Evolutionary conservation across 1,140 invertebrate species (phyloP).

Genomic region (Pseudomyrmex sp.): DNA sequence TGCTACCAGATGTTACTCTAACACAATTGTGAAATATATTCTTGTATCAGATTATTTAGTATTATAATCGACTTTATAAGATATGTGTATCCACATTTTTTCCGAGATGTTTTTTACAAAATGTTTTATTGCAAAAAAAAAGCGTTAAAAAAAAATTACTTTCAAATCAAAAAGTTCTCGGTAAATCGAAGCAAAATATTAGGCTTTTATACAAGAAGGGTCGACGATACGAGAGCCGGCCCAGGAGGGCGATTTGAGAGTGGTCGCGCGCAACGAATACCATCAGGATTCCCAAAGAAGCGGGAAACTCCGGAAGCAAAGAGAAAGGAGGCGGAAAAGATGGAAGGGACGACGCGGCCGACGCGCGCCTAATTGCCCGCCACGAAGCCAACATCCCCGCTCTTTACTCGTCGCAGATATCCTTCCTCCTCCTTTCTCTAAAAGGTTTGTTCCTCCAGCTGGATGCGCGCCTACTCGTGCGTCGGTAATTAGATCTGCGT

Average conservation of each 20-base stretch:
- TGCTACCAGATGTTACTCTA: neutral
- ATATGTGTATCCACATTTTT: neutral
- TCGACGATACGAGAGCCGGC: neutral
- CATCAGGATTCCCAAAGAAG: constrained; percentile 10
- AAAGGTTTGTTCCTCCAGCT: constrained; percentile 69
- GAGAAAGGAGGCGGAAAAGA: constrained; percentile 44
- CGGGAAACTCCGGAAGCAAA: constrained; percentile 26
- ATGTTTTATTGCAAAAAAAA: neutral
- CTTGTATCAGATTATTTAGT: neutral
- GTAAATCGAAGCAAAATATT: neutral
- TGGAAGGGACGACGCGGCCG: constrained; percentile 69
- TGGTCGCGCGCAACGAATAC: constrained; percentile 25
- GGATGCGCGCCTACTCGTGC: constrained; percentile 77
- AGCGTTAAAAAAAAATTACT: too few species aligned
- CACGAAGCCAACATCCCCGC: constrained; percentile 70
- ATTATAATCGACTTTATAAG: too few species aligned
- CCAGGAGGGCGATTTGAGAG: neutral
- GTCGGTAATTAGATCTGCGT: constrained; percentile 81
- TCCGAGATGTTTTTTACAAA: neutral
- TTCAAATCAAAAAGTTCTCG: too few species aligned
- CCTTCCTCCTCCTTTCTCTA: constrained; percentile 1
- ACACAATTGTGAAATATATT: too few species aligned
- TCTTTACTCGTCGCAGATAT: constrained; percentile 54
- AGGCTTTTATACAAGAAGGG: constrained; percentile 8
- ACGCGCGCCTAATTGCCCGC: constrained; percentile 80